phyloP scores from a whole-genome alignment of 2,888 invertebrate species.

The Cetonia aurata region DNA sequence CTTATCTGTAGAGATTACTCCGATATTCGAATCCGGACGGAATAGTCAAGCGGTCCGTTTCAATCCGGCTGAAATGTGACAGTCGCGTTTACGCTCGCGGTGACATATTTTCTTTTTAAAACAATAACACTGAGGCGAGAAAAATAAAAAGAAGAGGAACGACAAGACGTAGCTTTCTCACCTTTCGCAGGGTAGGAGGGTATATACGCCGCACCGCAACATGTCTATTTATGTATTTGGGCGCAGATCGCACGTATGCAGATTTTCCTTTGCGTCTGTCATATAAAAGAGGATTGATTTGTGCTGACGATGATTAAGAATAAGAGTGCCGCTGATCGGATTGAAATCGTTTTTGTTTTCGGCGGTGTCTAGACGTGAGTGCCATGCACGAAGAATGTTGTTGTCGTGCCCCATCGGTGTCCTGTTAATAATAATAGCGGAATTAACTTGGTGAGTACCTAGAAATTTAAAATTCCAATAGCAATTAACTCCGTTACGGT shows the following conservation, averaged over 20 bases:
- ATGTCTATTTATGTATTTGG: slow-evolving; percentile 27
- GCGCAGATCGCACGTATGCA: slow-evolving; percentile 15
- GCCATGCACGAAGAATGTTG: slow-evolving; percentile 53
- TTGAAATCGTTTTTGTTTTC: slow-evolving; percentile 27
- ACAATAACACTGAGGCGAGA: too few species aligned
- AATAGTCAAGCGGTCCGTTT: slow-evolving; percentile 7
- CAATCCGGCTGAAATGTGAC: too few species aligned
- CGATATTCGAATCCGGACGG: slow-evolving; percentile 30
- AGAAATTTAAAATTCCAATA: not conserved
- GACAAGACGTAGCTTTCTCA: too few species aligned
- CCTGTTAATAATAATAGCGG: slow-evolving; percentile 39
- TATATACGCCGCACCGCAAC: not conserved
- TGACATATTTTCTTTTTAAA: too few species aligned
- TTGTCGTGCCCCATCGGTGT: slow-evolving; percentile 41
- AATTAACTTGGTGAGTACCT: slow-evolving; percentile 43
- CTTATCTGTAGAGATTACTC: slow-evolving; percentile 33
- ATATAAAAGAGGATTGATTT: slow-evolving; percentile 28
- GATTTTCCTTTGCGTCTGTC: slow-evolving; percentile 5
- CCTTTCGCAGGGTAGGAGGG: not conserved
- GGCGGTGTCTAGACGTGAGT: slow-evolving; percentile 43
- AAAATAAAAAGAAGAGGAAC: too few species aligned
- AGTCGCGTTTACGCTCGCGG: too few species aligned
- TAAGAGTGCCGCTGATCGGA: slow-evolving; percentile 31
- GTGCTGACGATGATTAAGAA: slow-evolving; percentile 28
- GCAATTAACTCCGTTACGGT: not conserved